Conservation (phyloP, 1,140 invertebrate genomes). For the Camponotus floridanus region DNA sequence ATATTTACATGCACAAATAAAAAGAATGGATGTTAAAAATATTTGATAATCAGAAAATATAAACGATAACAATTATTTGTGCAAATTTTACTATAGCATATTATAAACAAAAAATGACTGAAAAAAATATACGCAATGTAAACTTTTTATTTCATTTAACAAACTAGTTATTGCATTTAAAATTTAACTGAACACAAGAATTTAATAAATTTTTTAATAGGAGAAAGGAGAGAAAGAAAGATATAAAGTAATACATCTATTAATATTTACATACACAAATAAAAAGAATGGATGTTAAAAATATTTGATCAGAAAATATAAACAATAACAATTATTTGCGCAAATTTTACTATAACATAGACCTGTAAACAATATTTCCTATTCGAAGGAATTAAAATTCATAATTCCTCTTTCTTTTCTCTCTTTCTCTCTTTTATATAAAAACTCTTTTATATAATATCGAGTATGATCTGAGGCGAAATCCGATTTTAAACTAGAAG, state of each 20-base stretch:
- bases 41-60: background rate
- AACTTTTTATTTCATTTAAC: background rate
- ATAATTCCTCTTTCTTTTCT: too few relatives aligned
- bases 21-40: background rate
- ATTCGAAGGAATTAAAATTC: background rate
- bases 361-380: background rate
- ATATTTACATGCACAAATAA: background rate
- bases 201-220: background rate
- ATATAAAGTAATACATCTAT: too few relatives aligned
- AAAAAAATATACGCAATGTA: constrained; percentile 1
- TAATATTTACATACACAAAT: too few relatives aligned
- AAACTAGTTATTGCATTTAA: background rate
- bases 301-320: too few relatives aligned
- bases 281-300: too few relatives aligned
- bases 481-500: constrained; percentile 25
- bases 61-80: background rate
- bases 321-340: too few relatives aligned
- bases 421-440: background rate
- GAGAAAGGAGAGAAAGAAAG: background rate
- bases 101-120: constrained; percentile 8
- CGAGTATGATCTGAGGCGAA: background rate
- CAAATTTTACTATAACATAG: too few relatives aligned
- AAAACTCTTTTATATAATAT: constrained; percentile 10
- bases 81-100: background rate
- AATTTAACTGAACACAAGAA: background rate